Evolutionary conservation across 1,140 invertebrate species (phyloP).

Genomic region (Elymnias hypermnestra): DNA sequence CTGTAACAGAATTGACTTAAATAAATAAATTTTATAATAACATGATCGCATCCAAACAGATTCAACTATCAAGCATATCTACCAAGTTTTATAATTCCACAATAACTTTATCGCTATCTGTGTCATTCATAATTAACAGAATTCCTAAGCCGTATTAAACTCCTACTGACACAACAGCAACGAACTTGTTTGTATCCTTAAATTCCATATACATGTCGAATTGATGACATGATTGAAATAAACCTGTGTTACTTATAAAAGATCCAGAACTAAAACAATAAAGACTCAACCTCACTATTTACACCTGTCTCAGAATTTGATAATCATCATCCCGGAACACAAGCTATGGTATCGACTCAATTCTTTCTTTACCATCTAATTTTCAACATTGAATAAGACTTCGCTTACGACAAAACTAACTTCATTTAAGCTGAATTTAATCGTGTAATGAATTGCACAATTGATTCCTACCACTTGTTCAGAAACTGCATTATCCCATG

Average conservation of each 20-base stretch:
- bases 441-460: conserved; percentile 10
- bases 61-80: conserved; percentile 9
- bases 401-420: conserved; percentile 4
- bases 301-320: conserved; percentile 16
- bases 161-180: not conserved
- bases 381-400: not conserved
- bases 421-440: conserved; percentile 2
- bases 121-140: not conserved
- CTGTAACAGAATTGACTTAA: too few species aligned
- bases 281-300: conserved; percentile 33
- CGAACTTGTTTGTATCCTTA: not conserved
- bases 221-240: too few species aligned
- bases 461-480: conserved; percentile 20
- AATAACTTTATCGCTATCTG: conserved; percentile 12
- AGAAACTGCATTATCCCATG: conserved; percentile 13
- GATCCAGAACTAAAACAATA: conserved; percentile 29
- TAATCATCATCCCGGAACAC: conserved; percentile 31
- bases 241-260: conserved; percentile 9
- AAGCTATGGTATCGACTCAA: conserved; percentile 18
- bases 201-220: too few species aligned
- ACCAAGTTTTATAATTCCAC: conserved; percentile 20
- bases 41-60: too few species aligned
- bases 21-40: too few species aligned
- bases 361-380: too few species aligned
- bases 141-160: not conserved